Evolutionary conservation across 2,797 vertebrate species (phyloP), one percentile per base, ranked within the genome.

Genomic region (Hippocampus kuda): DNA sequence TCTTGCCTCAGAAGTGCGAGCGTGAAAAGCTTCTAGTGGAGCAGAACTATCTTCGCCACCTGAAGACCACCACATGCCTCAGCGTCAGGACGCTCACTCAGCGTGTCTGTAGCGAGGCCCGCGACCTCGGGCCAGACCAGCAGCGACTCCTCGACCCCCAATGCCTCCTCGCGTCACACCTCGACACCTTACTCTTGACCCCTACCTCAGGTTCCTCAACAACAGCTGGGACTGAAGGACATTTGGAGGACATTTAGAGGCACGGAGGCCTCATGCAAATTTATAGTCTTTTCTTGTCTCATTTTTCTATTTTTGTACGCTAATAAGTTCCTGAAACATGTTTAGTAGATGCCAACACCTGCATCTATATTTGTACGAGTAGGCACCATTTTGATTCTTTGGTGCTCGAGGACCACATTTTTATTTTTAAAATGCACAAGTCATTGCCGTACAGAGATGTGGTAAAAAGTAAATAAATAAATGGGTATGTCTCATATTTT

Each of bases 71-170:
- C 72, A 93, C 93, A 0, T 92, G 91, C 80, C 92, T 95, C 87
- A 94, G 90, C 77, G 89, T 99, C 67, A 92, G 92, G 0, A 86
- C 91, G 27, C 89, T 99, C 49, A 97, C 93, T 78, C 93, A 95
- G 79, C 90, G 88, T 74, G 91, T 99, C 68, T 98, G 93, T 78
- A 88, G 82, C 26, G 94, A 97, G 77, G 95, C 94, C 13, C 91
- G 27, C 16, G 15, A 91, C 9, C 90, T 98, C 60, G 93, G 88
- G 82, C 93, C 92, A 0, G 94, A 97, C 70, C 96, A 99, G 82
- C 93, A 98, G 70, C 94, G 96, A 76, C 92, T 97, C 67, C 75
- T 92, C 92, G 1, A 88, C 93, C 26, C 84, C 90, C 0, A 95
- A 70, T 98, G 95, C 81, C 95, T 94, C 0, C 91, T 98, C 68